A percentile compares a stretch with the other conserved stretches of the same genome.
These are phyloP conservation scores for Heteromormyrus szaboi DNA, from an alignment of 2,797 vertebrate species.

Conservation along the genomic window DNA sequence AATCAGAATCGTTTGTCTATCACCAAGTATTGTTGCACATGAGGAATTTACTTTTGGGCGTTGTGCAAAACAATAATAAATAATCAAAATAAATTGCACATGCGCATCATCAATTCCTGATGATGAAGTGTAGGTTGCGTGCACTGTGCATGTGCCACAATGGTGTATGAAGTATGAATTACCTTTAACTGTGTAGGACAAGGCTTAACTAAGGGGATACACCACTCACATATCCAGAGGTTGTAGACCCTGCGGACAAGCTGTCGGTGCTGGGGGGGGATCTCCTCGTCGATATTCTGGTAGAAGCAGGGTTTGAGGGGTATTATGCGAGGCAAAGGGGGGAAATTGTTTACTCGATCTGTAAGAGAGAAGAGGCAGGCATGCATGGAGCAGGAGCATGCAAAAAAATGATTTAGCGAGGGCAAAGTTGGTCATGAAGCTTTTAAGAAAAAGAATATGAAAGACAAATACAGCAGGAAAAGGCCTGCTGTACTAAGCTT, in stretches of 20 bases:
- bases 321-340: conserved; percentile 76
- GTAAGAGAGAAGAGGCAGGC: conserved; percentile 24
- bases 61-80: neutral
- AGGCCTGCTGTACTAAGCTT: neutral
- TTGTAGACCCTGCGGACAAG: conserved; percentile 80
- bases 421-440: neutral
- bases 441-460: neutral
- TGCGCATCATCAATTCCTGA: neutral
- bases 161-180: neutral
- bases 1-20: neutral
- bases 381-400: neutral
- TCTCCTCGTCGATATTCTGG: conserved; percentile 87
- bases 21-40: neutral
- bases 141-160: neutral
- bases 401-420: neutral
- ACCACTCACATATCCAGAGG: conserved; percentile 83
- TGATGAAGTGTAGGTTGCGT: neutral
- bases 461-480: neutral
- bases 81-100: neutral
- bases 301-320: conserved; percentile 90
- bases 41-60: neutral
- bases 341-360: conserved; percentile 87
- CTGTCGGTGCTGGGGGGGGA: conserved; percentile 70
- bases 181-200: neutral
- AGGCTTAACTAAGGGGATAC: neutral